Conservation (phyloP, 2,797 vertebrate genomes). For the Ctenochaetus hawaiiensis region DNA sequence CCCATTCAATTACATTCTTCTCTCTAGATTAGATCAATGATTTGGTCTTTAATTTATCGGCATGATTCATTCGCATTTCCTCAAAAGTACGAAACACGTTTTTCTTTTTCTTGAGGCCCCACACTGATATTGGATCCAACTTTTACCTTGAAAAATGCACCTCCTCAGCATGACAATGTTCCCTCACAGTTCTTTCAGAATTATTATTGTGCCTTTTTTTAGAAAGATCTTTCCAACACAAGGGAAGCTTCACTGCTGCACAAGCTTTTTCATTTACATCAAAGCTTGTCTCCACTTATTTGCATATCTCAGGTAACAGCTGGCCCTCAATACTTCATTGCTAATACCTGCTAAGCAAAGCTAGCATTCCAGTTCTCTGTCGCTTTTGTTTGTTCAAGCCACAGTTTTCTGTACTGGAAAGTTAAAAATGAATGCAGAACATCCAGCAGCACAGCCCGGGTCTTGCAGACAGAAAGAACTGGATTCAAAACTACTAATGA, state of each 20-base stretch:
- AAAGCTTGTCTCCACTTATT: slow-evolving; percentile 69
- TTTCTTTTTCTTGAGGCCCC: background rate
- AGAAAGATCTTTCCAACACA: slow-evolving; percentile 41
- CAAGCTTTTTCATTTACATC: slow-evolving; percentile 70
- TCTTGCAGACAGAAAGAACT: background rate
- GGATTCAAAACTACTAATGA: slow-evolving; percentile 13
- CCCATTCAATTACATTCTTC: slow-evolving; percentile 10
- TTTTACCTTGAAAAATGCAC: slow-evolving; percentile 47
- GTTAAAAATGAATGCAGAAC: slow-evolving; percentile 39
- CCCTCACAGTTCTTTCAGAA: slow-evolving; percentile 29
- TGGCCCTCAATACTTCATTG: slow-evolving; percentile 48
- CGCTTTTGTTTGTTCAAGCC: slow-evolving; percentile 38
- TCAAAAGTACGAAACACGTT: slow-evolving; percentile 18
- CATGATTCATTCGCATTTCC: slow-evolving; percentile 35
- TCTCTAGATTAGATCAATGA: slow-evolving; percentile 30
- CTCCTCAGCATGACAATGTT: slow-evolving; percentile 35
- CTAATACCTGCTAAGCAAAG: slow-evolving; percentile 60
- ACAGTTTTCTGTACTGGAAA: slow-evolving; percentile 40
- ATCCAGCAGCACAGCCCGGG: slow-evolving; percentile 22
- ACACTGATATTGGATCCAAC: slow-evolving; percentile 28
- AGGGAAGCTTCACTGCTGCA: slow-evolving; percentile 51
- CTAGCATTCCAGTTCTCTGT: slow-evolving; percentile 52
- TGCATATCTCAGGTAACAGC: slow-evolving; percentile 78
- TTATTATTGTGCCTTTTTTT: slow-evolving; percentile 49
- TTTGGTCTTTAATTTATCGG: slow-evolving; percentile 37